Percentiles rank a stretch among this genome's conserved stretches.
Evolutionary conservation across 2,888 invertebrate species (phyloP).

Genomic region (Drosophila koepferae): DNA sequence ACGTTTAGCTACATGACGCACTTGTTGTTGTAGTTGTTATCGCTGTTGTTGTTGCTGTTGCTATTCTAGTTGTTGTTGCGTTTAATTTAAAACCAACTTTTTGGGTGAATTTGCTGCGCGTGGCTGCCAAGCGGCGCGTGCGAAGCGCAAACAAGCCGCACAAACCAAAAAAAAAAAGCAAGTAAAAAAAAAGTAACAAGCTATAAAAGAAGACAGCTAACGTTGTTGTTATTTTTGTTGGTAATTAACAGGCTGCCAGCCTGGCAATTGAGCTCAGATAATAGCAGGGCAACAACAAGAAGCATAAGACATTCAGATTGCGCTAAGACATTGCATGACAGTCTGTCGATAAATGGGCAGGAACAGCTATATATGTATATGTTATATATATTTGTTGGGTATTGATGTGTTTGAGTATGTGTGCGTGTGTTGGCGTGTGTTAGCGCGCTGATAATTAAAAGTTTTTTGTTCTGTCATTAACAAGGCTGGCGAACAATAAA

Average conservation of each 20-base stretch:
- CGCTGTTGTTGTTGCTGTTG: constrained; percentile 20
- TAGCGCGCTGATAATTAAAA: constrained; percentile 62
- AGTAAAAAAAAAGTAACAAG: constrained; percentile 14
- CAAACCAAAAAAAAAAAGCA: background rate
- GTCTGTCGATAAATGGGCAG: constrained; percentile 39
- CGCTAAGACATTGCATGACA: constrained; percentile 53
- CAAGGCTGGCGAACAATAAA: constrained; percentile 34
- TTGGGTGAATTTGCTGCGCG: constrained; percentile 70
- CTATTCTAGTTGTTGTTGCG: constrained; percentile 27
- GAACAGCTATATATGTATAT: background rate
- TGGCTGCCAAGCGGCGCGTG: constrained; percentile 75
- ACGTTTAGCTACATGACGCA: constrained; percentile 74
- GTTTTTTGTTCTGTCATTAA: constrained; percentile 61
- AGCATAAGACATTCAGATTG: constrained; percentile 15
- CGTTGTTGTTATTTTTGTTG: constrained; percentile 49
- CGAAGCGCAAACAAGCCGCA: constrained; percentile 54
- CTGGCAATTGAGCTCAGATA: constrained; percentile 49
- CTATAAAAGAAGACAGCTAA: constrained; percentile 40
- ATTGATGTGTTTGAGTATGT: constrained; percentile 4
- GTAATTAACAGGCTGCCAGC: constrained; percentile 66
- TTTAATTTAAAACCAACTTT: constrained; percentile 65
- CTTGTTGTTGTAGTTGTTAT: constrained; percentile 27
- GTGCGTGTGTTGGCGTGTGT: constrained; percentile 14
- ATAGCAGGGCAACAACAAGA: constrained; percentile 15
- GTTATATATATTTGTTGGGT: constrained; percentile 6